Evolutionary conservation across 1,140 invertebrate genomes (phyloP).

Genomic region (Amyelois transitella): DNA sequence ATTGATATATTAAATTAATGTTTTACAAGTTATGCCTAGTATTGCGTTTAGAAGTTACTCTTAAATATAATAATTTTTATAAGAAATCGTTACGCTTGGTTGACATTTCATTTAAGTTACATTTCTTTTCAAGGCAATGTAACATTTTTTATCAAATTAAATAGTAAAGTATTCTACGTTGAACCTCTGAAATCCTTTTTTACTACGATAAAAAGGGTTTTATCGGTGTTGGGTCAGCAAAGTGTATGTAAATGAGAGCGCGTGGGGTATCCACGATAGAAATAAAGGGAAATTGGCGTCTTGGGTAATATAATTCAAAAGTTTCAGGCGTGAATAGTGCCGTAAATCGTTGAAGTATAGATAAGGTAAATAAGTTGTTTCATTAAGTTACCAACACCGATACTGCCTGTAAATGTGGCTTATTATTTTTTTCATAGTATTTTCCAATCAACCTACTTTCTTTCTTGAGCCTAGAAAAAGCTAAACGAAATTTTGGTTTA

Average conservation of each 20-base stretch:
- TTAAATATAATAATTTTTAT: too few species aligned
- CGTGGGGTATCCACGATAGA: constrained; percentile 38
- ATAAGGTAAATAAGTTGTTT: background rate
- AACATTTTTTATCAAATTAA: constrained; percentile 20
- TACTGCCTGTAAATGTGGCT: too few species aligned
- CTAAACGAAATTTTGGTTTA: too few species aligned
- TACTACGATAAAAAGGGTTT: constrained; percentile 54
- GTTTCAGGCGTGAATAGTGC: background rate
- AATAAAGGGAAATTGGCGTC: constrained; percentile 50
- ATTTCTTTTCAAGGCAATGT: too few species aligned
- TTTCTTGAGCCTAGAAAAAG: too few species aligned
- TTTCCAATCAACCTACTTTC: too few species aligned
- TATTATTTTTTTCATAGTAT: too few species aligned
- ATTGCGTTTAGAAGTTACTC: too few species aligned
- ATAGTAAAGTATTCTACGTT: constrained; percentile 33
- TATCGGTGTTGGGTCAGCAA: constrained; percentile 59
- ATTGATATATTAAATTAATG: too few species aligned
- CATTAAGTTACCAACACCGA: background rate
- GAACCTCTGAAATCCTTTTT: constrained; percentile 51
- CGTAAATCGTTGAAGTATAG: background rate
- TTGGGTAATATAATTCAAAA: constrained; percentile 36
- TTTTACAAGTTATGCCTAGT: too few species aligned
- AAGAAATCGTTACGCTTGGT: too few species aligned
- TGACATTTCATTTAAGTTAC: too few species aligned
- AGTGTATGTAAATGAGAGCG: constrained; percentile 63